Base-by-base conservation (phyloP, 2,888 invertebrate genomes). In the Lymantria monacha region DNA sequence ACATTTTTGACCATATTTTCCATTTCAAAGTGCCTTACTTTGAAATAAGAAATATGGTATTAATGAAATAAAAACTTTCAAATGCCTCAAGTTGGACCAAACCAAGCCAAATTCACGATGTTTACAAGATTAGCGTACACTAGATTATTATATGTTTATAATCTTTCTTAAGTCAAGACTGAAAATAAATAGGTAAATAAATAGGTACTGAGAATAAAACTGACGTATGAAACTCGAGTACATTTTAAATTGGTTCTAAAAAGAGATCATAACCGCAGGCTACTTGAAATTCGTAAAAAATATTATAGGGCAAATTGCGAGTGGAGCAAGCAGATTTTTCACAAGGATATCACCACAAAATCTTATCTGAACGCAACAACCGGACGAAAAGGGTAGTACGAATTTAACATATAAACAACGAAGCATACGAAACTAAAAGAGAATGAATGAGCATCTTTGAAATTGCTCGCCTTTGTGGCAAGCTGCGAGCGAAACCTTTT, bases 351-450 rank as follows among this genome's bases (percentile, higher is more conserved):
- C 66, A 66, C 57, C 64, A 66, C 59, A 60, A 63, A 63, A 66
- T 67, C 68, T 72, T 74, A 74, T 75, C 68, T 63, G 55, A 60
- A 74, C 67, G 66, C 71, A 74, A 67, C 72, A 74, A 70, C 79
- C 78, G 70, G 63, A 64, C 70, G 71, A 66, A 76, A 78, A 75
- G 75, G 73, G 74, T 71, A 72, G 66, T 70, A 73, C 72, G 70
- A 66, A 48, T 76, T 77, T 73, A 63, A 72, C 72, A 72, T 77
- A 80, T 79, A 81, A 85, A 85, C 79, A 83, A 77, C 74, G 63
- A 63, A 66, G 69, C 62, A 72, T 74, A 71, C 48, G 69, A 65
- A 78, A 77, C 75, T 75, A 69, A 78, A 79, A 79, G 64, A 72
- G 71, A 76, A 79, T 66, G 69, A 72, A 83, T 74, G 78, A 67